phyloP scores from a whole-genome alignment of 2,113 vertebrate species.

The Orthonyx spaldingii region DNA sequence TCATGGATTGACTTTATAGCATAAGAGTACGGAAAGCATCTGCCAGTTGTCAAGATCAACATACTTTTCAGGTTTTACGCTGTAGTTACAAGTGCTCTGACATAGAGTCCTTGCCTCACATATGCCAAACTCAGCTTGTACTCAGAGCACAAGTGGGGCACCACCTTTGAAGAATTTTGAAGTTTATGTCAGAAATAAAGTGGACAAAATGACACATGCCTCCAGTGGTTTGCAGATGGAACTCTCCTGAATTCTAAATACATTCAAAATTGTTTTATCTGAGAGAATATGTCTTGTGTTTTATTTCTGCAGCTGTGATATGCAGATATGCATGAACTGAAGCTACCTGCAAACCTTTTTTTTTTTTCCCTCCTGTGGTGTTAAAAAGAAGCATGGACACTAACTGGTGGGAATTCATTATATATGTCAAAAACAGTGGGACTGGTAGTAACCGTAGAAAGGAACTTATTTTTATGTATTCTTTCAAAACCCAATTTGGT shows the following conservation, averaged over 20 bases:
- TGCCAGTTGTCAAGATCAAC: background rate
- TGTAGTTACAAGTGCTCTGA: background rate
- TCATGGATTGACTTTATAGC: background rate
- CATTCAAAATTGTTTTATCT: background rate
- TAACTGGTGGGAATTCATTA: background rate
- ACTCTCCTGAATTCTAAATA: background rate
- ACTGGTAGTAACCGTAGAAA: background rate
- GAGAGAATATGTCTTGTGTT: background rate
- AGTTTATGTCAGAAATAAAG: background rate
- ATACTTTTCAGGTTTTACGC: background rate
- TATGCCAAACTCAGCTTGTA: background rate
- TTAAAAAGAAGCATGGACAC: background rate
- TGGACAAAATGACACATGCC: background rate
- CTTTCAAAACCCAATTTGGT: background rate
- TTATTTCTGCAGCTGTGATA: background rate
- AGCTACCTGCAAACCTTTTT: background rate
- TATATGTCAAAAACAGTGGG: background rate
- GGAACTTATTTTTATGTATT: background rate
- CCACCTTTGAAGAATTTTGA: background rate
- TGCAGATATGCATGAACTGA: background rate
- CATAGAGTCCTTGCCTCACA: background rate
- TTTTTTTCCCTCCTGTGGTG: background rate
- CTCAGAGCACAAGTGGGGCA: background rate
- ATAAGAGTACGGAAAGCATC: background rate
- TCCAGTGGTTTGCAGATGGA: background rate